Percentiles rank a stretch among this genome's conserved stretches.
These are phyloP conservation scores for Spilosoma lubricipeda DNA, from an alignment of 2,888 invertebrate genomes.

Conservation along the genomic window DNA sequence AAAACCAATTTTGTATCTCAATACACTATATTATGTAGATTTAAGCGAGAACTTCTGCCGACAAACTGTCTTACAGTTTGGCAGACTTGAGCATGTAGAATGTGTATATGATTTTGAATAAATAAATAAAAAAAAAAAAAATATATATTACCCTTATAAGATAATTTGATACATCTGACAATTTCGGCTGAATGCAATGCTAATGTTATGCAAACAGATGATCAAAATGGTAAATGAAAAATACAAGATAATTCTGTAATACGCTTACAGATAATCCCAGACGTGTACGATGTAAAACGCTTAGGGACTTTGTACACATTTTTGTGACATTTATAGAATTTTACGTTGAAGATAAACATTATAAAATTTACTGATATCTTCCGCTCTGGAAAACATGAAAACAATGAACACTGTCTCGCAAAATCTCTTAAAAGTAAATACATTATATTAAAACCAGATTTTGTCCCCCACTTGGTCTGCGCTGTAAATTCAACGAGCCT, in stretches of 20 bases:
- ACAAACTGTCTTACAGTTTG: too few relatives aligned
- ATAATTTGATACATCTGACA: slow-evolving; percentile 54
- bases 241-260: not conserved
- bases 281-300: not conserved
- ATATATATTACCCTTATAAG: slow-evolving; percentile 4
- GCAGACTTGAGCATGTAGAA: too few relatives aligned
- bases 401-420: not conserved
- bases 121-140: too few relatives aligned
- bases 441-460: not conserved
- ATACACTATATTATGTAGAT: too few relatives aligned
- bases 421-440: not conserved
- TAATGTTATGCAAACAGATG: slow-evolving; percentile 32
- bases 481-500: not conserved
- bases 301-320: not conserved
- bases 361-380: not conserved
- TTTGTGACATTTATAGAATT: not conserved
- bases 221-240: not conserved
- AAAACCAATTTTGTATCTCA: too few relatives aligned
- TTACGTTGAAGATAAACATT: not conserved
- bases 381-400: not conserved
- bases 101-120: too few relatives aligned
- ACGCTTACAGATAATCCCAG: not conserved
- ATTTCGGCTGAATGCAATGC: slow-evolving; percentile 29
- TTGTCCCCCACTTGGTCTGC: not conserved
- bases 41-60: too few relatives aligned